phyloP scores from a whole-genome alignment of 2,113 vertebrate genomes.

The Amazona vittata region DNA sequence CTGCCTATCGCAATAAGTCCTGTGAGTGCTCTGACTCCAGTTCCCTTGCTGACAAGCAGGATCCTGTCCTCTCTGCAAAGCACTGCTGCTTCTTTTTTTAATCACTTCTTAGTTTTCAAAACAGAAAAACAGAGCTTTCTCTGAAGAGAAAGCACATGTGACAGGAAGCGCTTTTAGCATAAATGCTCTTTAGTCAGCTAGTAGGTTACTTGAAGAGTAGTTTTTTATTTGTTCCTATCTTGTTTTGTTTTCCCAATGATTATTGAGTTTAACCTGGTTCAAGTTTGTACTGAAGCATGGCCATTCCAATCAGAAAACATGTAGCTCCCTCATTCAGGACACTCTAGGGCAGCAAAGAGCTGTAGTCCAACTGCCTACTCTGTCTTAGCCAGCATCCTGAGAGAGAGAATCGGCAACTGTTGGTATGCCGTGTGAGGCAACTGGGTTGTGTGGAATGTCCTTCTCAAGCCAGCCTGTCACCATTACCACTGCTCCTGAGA shows the following conservation, averaged over 20 bases:
- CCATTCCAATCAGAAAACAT: not conserved
- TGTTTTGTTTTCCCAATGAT: not conserved
- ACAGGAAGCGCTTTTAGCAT: not conserved
- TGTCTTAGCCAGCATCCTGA: not conserved
- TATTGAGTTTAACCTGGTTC: not conserved
- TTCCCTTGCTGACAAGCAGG: not conserved
- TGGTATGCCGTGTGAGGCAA: not conserved
- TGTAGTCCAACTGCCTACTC: too few relatives aligned
- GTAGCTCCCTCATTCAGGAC: not conserved
- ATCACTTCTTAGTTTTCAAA: not conserved
- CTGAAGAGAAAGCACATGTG: not conserved
- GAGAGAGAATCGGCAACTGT: not conserved
- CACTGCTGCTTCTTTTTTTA: not conserved
- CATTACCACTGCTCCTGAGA: not conserved
- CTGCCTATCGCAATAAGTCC: not conserved
- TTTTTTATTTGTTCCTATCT: not conserved
- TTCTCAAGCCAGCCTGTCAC: not conserved
- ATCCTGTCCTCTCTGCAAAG: not conserved
- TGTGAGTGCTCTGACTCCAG: not conserved
- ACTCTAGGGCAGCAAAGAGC: not conserved
- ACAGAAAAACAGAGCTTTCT: not conserved
- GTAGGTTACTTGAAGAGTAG: not conserved
- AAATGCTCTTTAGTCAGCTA: not conserved
- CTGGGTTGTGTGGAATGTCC: not conserved
- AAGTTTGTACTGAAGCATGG: not conserved